Percentiles rank a stretch among this genome's conserved stretches.
Evolutionary conservation across 2,797 vertebrate species (phyloP).

Genomic region (Sandelia bainsii): DNA sequence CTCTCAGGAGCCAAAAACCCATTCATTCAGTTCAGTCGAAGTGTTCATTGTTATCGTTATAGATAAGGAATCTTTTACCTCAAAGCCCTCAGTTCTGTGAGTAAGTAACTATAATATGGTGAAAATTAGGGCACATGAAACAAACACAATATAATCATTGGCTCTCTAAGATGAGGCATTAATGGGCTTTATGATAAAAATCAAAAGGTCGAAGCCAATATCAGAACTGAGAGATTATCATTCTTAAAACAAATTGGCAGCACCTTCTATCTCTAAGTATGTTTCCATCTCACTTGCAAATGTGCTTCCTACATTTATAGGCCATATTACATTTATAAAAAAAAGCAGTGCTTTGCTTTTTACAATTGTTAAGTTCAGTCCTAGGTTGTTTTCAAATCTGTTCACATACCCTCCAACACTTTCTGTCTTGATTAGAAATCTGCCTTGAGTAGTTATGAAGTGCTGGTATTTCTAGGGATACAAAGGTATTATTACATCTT

Average conservation of each 20-base stretch:
- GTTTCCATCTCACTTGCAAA: constrained; percentile 12
- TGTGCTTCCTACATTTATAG: constrained; percentile 2
- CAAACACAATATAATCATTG: constrained; percentile 47
- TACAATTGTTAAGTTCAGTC: background rate
- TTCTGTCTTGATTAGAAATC: background rate
- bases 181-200: constrained; percentile 57
- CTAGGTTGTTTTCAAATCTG: background rate
- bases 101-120: constrained; percentile 37
- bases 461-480: constrained; percentile 30
- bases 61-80: constrained; percentile 61
- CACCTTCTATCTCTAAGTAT: constrained; percentile 12
- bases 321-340: background rate
- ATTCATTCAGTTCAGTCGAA: constrained; percentile 60
- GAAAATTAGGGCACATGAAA: constrained; percentile 47
- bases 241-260: constrained; percentile 41
- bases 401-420: background rate
- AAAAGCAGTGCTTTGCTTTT: constrained; percentile 5
- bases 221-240: constrained; percentile 43
- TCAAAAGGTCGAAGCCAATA: constrained; percentile 50
- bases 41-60: constrained; percentile 54
- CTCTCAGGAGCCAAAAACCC: constrained; percentile 51
- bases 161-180: constrained; percentile 36
- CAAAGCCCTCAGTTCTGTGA: constrained; percentile 43
- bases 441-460: constrained; percentile 15
- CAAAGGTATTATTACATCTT: constrained; percentile 7